Percentiles rank a stretch among this genome's conserved stretches.
Conservation (phyloP, 2,888 invertebrate genomes). For the Phalera bucephala region DNA sequence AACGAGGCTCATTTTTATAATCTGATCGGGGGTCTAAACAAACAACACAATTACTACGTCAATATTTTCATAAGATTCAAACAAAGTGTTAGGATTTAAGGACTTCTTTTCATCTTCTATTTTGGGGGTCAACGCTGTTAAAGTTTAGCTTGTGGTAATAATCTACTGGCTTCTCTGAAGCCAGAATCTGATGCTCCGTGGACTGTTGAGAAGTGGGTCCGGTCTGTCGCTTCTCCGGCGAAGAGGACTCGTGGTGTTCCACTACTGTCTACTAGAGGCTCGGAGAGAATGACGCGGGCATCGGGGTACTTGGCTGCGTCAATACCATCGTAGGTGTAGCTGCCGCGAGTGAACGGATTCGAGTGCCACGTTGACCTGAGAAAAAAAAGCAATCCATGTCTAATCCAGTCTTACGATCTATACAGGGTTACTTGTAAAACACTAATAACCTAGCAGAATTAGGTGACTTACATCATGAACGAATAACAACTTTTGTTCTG, state of each 20-base stretch:
- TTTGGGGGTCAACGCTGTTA: neutral
- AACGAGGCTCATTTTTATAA: too few relatives aligned
- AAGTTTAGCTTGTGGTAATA: constrained; percentile 25
- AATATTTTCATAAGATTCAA: too few relatives aligned
- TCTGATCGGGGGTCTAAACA: too few relatives aligned
- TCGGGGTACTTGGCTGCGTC: constrained; percentile 72
- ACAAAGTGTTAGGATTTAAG: too few relatives aligned
- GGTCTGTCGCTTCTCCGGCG: constrained; percentile 84
- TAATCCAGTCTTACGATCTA: too few relatives aligned
- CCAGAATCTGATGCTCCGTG: constrained; percentile 89
- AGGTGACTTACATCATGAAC: too few relatives aligned
- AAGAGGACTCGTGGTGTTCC: constrained; percentile 79
- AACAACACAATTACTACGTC: too few relatives aligned
- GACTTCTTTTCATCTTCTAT: too few relatives aligned
- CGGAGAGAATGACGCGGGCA: constrained; percentile 78
- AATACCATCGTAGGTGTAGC: constrained; percentile 85
- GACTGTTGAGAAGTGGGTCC: constrained; percentile 86
- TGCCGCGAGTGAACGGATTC: constrained; percentile 87
- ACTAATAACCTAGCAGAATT: too few relatives aligned
- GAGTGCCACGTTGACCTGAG: constrained; percentile 87
- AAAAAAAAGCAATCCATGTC: too few relatives aligned
- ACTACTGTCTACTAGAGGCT: constrained; percentile 76
- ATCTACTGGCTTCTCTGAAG: constrained; percentile 82
- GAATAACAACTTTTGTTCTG: too few relatives aligned
- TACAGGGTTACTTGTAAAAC: too few relatives aligned